Percentiles rank a stretch among this genome's conserved stretches.
These are phyloP conservation scores for Blomia tropicalis DNA, from an alignment of 2,888 invertebrate genomes.

Conservation along the genomic window DNA sequence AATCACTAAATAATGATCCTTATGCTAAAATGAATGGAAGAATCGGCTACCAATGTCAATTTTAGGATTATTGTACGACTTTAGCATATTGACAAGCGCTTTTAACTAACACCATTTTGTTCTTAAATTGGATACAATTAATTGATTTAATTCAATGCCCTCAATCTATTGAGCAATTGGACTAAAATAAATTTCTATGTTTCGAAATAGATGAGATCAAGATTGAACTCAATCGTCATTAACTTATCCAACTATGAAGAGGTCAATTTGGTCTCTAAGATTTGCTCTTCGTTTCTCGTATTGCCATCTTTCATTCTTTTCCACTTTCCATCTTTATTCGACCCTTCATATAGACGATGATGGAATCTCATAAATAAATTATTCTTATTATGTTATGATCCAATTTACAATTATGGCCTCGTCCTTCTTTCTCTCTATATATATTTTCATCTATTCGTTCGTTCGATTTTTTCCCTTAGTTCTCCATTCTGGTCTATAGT, in stretches of 20 bases:
- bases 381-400: conserved; percentile 11
- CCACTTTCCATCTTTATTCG: no score
- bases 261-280: conserved; percentile 10
- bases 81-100: no score
- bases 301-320: no score
- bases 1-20: no score
- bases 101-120: no score
- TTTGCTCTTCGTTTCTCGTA: no score
- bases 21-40: no score
- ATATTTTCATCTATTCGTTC: background rate
- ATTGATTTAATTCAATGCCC: background rate
- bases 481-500: no score
- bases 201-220: no score
- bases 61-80: no score
- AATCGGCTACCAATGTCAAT: no score
- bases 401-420: conserved; percentile 8
- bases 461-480: background rate
- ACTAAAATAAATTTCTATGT: no score
- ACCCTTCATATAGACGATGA: background rate
- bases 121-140: conserved; percentile 10
- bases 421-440: background rate
- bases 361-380: conserved; percentile 12
- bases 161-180: background rate
- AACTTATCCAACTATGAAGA: background rate
- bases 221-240: background rate